phyloP scores from a whole-genome alignment of 2,797 vertebrate genomes.

The Phoebastria nigripes region DNA sequence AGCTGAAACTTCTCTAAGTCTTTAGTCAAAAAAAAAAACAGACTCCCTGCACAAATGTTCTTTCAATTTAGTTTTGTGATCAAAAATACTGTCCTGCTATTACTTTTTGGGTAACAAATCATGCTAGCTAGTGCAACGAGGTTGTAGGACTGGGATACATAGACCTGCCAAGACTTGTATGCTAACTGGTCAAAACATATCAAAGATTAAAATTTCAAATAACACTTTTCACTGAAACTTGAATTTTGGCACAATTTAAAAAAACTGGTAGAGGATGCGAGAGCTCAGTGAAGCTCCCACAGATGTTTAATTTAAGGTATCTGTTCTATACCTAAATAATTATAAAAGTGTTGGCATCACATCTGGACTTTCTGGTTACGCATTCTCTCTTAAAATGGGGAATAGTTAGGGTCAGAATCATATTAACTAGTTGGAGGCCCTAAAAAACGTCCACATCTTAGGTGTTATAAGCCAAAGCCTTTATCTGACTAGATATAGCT shows the following conservation, averaged over 20 bases:
- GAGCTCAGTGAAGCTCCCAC: neutral
- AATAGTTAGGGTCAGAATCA: neutral
- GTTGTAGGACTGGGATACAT: neutral
- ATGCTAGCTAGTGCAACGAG: neutral
- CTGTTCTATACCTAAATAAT: neutral
- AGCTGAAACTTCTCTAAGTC: neutral
- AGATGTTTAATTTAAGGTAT: neutral
- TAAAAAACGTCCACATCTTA: neutral
- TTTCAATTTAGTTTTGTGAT: neutral
- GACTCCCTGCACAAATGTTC: neutral
- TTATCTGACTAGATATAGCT: neutral
- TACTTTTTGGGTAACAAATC: neutral
- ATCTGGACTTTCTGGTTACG: neutral
- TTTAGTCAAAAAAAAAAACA: neutral
- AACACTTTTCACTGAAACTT: neutral
- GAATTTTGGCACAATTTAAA: neutral
- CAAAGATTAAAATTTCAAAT: neutral
- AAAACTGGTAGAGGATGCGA: neutral
- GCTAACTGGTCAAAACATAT: neutral
- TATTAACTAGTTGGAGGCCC: neutral
- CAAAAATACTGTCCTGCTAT: neutral
- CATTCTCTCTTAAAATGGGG: neutral
- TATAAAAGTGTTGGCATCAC: neutral
- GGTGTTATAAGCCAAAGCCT: neutral
- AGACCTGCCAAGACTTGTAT: neutral